These are phyloP conservation scores for Salarias fasciatus DNA, from an alignment of 2,797 vertebrate genomes.

Conservation along the genomic window DNA sequence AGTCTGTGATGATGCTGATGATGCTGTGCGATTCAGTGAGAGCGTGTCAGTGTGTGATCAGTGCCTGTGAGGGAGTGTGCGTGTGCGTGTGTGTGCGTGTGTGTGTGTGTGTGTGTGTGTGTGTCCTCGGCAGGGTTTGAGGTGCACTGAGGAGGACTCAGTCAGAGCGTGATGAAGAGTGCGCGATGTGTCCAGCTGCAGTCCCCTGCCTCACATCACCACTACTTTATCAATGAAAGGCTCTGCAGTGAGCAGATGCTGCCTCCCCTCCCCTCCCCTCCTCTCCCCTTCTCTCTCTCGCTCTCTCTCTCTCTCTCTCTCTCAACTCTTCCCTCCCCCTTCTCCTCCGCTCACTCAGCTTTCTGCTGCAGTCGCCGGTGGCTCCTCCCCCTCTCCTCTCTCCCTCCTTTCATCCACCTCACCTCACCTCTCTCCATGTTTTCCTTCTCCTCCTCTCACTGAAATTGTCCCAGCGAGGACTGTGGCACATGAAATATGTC, in stretches of 20 bases:
- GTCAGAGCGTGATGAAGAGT: slow-evolving; percentile 44
- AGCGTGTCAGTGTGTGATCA: slow-evolving; percentile 29
- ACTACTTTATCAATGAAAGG: slow-evolving; percentile 79
- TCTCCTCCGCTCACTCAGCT: slow-evolving; percentile 49
- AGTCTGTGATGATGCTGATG: slow-evolving; percentile 28
- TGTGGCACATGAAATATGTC: slow-evolving; percentile 12
- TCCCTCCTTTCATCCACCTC: slow-evolving; percentile 18
- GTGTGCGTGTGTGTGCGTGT: too few relatives aligned
- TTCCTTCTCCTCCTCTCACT: not conserved
- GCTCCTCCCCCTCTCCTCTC: slow-evolving; percentile 33
- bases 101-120: too few relatives aligned
- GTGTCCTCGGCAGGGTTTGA: slow-evolving; percentile 26
- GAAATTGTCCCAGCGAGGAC: slow-evolving; percentile 32
- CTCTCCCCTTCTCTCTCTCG: slow-evolving; percentile 30
- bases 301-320: slow-evolving; percentile 34
- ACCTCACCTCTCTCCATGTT: slow-evolving; percentile 14
- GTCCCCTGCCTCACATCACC: slow-evolving; percentile 42
- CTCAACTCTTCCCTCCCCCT: slow-evolving; percentile 47
- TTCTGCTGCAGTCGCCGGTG: slow-evolving; percentile 63
- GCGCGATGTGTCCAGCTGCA: slow-evolving; percentile 62
- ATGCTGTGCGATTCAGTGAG: slow-evolving; percentile 30
- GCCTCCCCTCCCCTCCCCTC: slow-evolving; percentile 40
- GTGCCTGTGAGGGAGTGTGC: slow-evolving; percentile 14
- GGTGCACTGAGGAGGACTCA: slow-evolving; percentile 39
- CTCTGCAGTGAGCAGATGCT: slow-evolving; percentile 71